phyloP scores from a whole-genome alignment of 2,888 invertebrate species.

The Marasmarcha lunaedactyla region DNA sequence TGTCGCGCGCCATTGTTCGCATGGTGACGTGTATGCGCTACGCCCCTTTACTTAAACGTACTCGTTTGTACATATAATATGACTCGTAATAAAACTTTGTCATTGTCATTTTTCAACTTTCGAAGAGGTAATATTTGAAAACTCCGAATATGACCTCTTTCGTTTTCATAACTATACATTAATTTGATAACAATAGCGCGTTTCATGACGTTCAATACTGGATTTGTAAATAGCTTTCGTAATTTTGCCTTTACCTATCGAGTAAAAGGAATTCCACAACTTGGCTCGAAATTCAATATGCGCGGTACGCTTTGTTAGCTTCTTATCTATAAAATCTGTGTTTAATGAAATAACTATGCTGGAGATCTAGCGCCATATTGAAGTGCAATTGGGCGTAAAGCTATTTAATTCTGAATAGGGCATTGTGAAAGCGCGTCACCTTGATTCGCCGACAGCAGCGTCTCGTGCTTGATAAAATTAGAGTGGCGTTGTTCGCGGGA shows the following conservation, averaged over 20 bases:
- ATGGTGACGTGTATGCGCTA: slow-evolving; percentile 39
- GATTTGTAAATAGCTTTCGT: not conserved
- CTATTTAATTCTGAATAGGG: slow-evolving; percentile 69
- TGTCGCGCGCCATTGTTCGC: slow-evolving; percentile 60
- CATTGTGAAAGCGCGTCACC: slow-evolving; percentile 65
- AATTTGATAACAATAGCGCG: no score
- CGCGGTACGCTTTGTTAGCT: slow-evolving; percentile 1
- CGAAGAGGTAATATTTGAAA: no score
- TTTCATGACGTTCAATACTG: no score
- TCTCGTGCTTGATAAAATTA: slow-evolving; percentile 59
- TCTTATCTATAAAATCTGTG: slow-evolving; percentile 36
- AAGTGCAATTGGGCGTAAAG: slow-evolving; percentile 68
- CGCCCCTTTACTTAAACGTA: slow-evolving; percentile 35
- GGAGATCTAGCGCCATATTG: slow-evolving; percentile 53
- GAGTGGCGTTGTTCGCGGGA: slow-evolving; percentile 42
- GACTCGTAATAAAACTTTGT: not conserved
- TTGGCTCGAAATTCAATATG: not conserved
- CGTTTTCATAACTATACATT: no score
- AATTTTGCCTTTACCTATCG: not conserved
- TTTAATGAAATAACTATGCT: slow-evolving; percentile 63
- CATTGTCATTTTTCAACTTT: not conserved
- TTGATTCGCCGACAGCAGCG: slow-evolving; percentile 50
- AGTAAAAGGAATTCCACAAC: slow-evolving; percentile 1
- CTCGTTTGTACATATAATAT: slow-evolving; percentile 9
- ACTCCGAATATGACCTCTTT: no score